A percentile compares a stretch with the other conserved stretches of the same genome.
Evolutionary conservation across 1,140 invertebrate species (phyloP).

Genomic region (Drosophila albomicans): DNA sequence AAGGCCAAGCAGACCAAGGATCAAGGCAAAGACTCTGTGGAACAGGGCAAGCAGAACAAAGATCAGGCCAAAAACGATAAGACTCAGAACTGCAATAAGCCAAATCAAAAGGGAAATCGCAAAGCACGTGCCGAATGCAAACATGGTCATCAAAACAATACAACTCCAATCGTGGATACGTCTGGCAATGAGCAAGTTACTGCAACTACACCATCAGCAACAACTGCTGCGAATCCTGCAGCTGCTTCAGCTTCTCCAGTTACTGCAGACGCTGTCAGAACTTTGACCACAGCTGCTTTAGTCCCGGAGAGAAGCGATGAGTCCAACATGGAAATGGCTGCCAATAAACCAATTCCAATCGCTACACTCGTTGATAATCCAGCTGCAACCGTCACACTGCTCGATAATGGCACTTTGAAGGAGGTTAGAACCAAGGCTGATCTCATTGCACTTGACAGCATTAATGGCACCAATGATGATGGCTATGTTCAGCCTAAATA

Average conservation of each 20-base stretch:
- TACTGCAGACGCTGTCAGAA: background rate
- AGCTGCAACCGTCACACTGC: no score
- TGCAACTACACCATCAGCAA: background rate
- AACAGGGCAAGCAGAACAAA: background rate
- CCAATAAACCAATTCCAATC: background rate
- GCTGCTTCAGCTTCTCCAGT: background rate
- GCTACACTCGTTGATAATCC: background rate
- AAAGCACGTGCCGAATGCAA: background rate
- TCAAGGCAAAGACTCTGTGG: background rate
- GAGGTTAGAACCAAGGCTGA: conserved; percentile 24
- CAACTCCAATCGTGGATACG: background rate
- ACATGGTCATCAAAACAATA: background rate
- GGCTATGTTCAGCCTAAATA: background rate
- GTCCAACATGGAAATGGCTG: conserved; percentile 9
- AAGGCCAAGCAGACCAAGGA: background rate
- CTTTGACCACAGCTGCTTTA: background rate
- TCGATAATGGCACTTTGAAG: background rate
- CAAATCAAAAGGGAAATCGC: background rate
- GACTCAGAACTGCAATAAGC: conserved; percentile 6
- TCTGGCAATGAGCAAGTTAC: background rate
- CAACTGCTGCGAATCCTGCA: background rate
- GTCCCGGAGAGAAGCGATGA: background rate
- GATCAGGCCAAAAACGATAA: background rate
- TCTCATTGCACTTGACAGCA: conserved; percentile 22
- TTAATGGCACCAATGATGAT: conserved; percentile 18